Evolutionary conservation across 2,113 vertebrate genomes (phyloP).

Genomic region (Paradoxurus hermaphroditus): DNA sequence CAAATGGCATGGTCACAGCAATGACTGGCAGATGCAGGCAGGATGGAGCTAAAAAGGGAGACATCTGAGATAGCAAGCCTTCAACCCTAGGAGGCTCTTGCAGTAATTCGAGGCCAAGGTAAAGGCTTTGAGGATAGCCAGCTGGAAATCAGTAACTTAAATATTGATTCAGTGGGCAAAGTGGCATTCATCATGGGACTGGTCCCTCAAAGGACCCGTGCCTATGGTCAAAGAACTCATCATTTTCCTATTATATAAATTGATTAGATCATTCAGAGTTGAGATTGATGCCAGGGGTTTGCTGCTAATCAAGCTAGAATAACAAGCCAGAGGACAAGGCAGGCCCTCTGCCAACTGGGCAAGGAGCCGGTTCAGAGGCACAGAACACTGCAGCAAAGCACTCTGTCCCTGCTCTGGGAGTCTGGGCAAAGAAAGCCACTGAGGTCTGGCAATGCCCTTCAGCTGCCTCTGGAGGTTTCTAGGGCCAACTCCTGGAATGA

Average conservation of each 20-base stretch:
- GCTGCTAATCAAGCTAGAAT: constrained; percentile 59
- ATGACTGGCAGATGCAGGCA: neutral
- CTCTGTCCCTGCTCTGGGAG: neutral
- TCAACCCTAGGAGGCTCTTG: neutral
- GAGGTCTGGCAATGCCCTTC: neutral
- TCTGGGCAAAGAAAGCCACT: neutral
- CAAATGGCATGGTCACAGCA: neutral
- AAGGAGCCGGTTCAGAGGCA: constrained; percentile 39
- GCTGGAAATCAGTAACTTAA: constrained; percentile 30
- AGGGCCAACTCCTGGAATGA: neutral
- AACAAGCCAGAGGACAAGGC: constrained; percentile 35
- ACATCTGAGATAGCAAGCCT: neutral
- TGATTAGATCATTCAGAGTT: constrained; percentile 52
- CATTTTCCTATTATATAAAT: constrained; percentile 70
- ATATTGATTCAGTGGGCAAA: constrained; percentile 54
- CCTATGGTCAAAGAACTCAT: constrained; percentile 44
- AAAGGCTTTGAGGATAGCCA: constrained; percentile 25
- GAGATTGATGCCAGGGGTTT: constrained; percentile 44
- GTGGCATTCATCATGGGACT: constrained; percentile 25
- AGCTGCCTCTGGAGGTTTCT: neutral
- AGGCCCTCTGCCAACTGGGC: constrained; percentile 54
- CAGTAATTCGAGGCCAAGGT: neutral
- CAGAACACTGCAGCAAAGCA: constrained; percentile 18
- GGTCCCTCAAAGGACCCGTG: neutral
- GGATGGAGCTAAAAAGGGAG: neutral